phyloP scores from a whole-genome alignment of 1,140 invertebrate genomes.

The Drosophila persimilis region DNA sequence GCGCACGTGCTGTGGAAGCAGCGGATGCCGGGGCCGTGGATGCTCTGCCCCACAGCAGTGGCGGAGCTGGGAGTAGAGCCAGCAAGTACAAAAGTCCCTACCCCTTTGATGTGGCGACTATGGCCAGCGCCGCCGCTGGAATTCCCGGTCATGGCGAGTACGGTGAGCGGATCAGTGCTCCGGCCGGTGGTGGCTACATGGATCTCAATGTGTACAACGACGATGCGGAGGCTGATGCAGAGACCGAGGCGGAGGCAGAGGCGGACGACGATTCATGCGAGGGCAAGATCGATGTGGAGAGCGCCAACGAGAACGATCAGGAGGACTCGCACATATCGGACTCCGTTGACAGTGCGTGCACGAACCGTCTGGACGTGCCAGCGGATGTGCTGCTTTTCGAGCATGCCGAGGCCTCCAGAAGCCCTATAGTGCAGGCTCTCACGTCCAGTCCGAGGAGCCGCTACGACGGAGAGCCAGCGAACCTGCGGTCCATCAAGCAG shows the following conservation, averaged over 20 bases:
- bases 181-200: slow-evolving; percentile 37
- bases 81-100: slow-evolving; percentile 75
- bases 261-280: slow-evolving; percentile 71
- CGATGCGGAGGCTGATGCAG: slow-evolving; percentile 47
- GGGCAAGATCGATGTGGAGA: slow-evolving; percentile 82
- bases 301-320: slow-evolving; percentile 70
- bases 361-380: slow-evolving; percentile 57
- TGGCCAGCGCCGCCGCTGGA: slow-evolving; percentile 33
- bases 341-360: slow-evolving; percentile 77
- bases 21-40: slow-evolving; percentile 12
- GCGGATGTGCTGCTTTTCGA: slow-evolving; percentile 63
- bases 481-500: slow-evolving; percentile 53
- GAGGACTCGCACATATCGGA: slow-evolving; percentile 82
- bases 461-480: slow-evolving; percentile 52
- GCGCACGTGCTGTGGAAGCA: slow-evolving; percentile 35
- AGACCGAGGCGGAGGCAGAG: slow-evolving; percentile 23
- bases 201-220: slow-evolving; percentile 66
- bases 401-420: slow-evolving; percentile 56
- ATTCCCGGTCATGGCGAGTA: slow-evolving; percentile 16
- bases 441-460: slow-evolving; percentile 65
- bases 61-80: slow-evolving; percentile 37
- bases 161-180: slow-evolving; percentile 29
- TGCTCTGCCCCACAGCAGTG: slow-evolving; percentile 42
- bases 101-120: slow-evolving; percentile 57
- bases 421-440: slow-evolving; percentile 30